A percentile compares a stretch with the other conserved stretches of the same genome.
Conservation (phyloP, 2,888 invertebrate genomes). For the Rambutsinella grinnellia region DNA sequence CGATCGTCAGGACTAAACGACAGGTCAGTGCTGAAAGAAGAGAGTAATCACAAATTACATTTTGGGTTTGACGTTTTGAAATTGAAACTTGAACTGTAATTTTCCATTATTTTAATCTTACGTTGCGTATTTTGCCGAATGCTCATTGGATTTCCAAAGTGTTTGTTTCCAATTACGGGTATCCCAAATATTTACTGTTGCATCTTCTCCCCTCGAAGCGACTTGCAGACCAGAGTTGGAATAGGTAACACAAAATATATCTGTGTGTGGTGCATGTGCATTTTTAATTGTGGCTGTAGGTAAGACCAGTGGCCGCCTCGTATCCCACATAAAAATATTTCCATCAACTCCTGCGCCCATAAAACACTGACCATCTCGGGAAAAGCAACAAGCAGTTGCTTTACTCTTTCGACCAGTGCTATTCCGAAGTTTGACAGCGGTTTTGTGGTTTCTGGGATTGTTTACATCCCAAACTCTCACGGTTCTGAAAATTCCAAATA, state of each 20-base stretch:
- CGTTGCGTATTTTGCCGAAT: constrained; percentile 84
- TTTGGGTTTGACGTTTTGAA: neutral
- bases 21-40: constrained; percentile 72
- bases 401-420: constrained; percentile 87
- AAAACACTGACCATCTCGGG: constrained; percentile 87
- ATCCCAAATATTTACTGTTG: constrained; percentile 96
- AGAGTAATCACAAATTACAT: neutral
- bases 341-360: constrained; percentile 96
- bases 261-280: constrained; percentile 84
- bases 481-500: constrained; percentile 72
- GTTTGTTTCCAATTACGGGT: constrained; percentile 85
- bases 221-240: constrained; percentile 87
- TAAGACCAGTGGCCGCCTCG: constrained; percentile 84
- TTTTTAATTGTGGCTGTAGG: constrained; percentile 73
- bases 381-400: constrained; percentile 87
- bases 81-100: neutral
- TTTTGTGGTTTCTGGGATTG: constrained; percentile 82
- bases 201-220: constrained; percentile 89
- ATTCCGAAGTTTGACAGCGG: constrained; percentile 88
- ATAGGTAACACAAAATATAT: constrained; percentile 87
- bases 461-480: constrained; percentile 91
- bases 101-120: constrained; percentile 68
- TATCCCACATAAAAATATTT: constrained; percentile 97
- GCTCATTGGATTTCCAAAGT: constrained; percentile 74
- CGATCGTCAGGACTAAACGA: constrained; percentile 93